Conservation (phyloP, 2,888 invertebrate species). For the Antitype chi region DNA sequence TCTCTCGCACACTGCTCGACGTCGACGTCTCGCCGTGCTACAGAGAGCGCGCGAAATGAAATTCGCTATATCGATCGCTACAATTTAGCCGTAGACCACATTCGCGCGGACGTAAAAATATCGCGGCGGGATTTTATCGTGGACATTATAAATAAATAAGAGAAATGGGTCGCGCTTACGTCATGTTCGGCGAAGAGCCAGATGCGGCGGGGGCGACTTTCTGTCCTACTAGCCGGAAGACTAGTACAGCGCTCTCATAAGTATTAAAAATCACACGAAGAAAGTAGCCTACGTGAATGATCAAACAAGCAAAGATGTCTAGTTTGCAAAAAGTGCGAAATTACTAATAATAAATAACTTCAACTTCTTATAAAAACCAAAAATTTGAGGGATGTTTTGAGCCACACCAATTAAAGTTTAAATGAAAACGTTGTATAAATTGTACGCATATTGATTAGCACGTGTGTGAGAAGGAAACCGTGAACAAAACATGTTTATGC, state of each 20-base stretch:
- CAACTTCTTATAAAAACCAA: background rate
- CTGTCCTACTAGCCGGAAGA: constrained; percentile 13
- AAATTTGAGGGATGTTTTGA: background rate
- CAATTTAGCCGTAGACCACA: no score
- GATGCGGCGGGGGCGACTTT: background rate
- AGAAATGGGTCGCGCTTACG: constrained; percentile 30
- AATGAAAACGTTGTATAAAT: background rate
- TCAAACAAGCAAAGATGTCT: background rate
- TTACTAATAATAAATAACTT: background rate
- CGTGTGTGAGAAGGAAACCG: background rate
- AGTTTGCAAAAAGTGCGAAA: background rate
- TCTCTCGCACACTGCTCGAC: no score
- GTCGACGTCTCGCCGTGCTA: no score
- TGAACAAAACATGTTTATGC: constrained; percentile 11
- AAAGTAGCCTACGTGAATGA: background rate
- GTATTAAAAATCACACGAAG: background rate
- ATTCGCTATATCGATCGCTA: no score
- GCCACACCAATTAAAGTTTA: no score
- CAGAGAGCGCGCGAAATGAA: no score
- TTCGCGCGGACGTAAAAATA: no score
- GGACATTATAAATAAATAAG: constrained; percentile 31
- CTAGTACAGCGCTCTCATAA: background rate
- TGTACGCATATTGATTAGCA: background rate
- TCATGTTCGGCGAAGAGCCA: background rate
- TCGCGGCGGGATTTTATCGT: no score